phyloP scores from a whole-genome alignment of 1,140 invertebrate genomes.

The Drosophila baimaii region DNA sequence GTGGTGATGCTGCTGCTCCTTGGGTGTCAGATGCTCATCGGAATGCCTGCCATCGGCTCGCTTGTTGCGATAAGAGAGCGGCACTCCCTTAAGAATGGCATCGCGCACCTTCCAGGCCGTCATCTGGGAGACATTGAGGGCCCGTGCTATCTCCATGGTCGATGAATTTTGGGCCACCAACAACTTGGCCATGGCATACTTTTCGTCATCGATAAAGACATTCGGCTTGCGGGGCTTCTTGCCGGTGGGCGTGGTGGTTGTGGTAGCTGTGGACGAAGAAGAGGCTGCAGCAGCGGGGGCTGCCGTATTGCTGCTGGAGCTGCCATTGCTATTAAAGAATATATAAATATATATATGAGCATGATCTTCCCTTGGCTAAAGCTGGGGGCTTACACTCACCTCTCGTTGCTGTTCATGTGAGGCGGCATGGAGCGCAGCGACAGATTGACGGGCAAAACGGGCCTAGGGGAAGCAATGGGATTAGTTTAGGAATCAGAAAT shows the following conservation, averaged over 20 bases:
- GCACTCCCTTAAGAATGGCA: conserved; percentile 80
- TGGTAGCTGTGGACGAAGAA: conserved; percentile 13
- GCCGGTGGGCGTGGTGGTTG: conserved; percentile 46
- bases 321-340: conserved; percentile 51
- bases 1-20: conserved; percentile 51
- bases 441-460: conserved; percentile 75
- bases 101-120: conserved; percentile 83
- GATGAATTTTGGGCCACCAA: conserved; percentile 79
- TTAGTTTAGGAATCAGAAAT: too few relatives aligned
- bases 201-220: conserved; percentile 83
- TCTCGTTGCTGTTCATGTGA: conserved; percentile 73
- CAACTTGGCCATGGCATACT: conserved; percentile 82
- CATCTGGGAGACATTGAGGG: conserved; percentile 82
- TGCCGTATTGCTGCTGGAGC: conserved; percentile 57
- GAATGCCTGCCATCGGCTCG: conserved; percentile 54
- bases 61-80: conserved; percentile 80
- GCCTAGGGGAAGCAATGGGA: conserved; percentile 28
- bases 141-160: conserved; percentile 81
- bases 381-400: conserved; percentile 26
- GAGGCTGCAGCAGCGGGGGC: conserved; percentile 18
- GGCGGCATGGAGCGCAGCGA: conserved; percentile 74
- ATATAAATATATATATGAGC: too few relatives aligned
- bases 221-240: conserved; percentile 83
- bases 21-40: conserved; percentile 28
- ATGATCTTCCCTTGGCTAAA: neutral